Conservation (phyloP, 53 echinoderm and acorn worm species). For the Patiria pectinifera region DNA sequence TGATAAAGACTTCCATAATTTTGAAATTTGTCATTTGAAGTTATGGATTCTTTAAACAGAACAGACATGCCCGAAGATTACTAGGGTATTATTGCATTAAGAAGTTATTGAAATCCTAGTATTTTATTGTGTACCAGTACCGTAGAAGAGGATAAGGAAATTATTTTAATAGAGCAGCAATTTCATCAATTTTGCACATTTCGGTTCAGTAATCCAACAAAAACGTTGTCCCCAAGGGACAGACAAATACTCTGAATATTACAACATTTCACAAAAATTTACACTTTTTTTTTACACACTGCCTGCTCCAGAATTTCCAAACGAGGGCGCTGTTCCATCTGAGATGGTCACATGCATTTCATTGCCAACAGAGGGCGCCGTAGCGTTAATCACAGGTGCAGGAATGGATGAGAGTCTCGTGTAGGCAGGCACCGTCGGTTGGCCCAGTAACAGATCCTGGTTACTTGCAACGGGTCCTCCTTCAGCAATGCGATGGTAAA, state of each 20-base stretch:
- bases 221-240: neutral
- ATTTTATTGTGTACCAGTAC: neutral
- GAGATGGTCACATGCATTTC: neutral
- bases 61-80: too few species aligned
- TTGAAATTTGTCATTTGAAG: too few species aligned
- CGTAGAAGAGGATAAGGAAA: neutral
- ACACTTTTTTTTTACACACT: neutral
- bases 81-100: neutral
- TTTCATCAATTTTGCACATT: conserved; percentile 13
- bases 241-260: conserved; percentile 12
- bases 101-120: neutral
- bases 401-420: conserved; percentile 50
- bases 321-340: conserved; percentile 39
- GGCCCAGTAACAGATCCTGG: neutral
- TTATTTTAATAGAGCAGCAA: neutral
- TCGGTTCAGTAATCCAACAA: neutral
- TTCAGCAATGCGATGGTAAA: conserved; percentile 23
- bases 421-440: conserved; percentile 33
- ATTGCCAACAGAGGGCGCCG: conserved; percentile 4
- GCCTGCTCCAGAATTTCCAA: conserved; percentile 2
- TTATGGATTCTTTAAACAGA: too few species aligned
- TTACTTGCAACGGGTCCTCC: conserved; percentile 4
- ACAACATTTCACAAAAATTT: neutral
- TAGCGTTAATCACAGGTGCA: neutral
- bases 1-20: too few species aligned